Evolutionary conservation across 2,888 invertebrate genomes (phyloP).

Genomic region (Andrena chrysosceles): DNA sequence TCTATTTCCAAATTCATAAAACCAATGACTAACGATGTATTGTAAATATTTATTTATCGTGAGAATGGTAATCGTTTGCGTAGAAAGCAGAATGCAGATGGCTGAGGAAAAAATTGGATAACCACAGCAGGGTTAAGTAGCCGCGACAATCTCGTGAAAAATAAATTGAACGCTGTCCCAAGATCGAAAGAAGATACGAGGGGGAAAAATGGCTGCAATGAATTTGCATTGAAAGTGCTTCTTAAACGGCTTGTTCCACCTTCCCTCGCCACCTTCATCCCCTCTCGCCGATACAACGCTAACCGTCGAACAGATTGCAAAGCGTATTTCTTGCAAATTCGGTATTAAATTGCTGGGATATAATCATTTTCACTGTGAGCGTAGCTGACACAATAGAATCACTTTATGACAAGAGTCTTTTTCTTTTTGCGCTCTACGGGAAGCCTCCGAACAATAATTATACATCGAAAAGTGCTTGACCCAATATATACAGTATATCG

Average conservation of each 20-base stretch:
- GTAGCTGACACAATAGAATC: not conserved
- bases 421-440: not conserved
- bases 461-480: not conserved
- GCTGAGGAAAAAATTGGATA: too few species aligned
- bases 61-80: not conserved
- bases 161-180: slow-evolving; percentile 74
- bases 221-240: slow-evolving; percentile 84
- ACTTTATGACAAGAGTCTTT: not conserved
- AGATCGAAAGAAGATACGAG: slow-evolving; percentile 50
- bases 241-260: slow-evolving; percentile 77
- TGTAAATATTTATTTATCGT: not conserved
- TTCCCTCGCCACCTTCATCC: slow-evolving; percentile 7
- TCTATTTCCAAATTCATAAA: too few species aligned
- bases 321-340: slow-evolving; percentile 77
- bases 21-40: too few species aligned
- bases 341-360: slow-evolving; percentile 73
- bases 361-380: slow-evolving; percentile 20
- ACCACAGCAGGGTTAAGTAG: slow-evolving; percentile 28
- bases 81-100: not conserved
- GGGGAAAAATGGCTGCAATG: slow-evolving; percentile 71
- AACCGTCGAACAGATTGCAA: slow-evolving; percentile 74
- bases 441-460: not conserved
- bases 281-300: slow-evolving; percentile 34
- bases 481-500: too few species aligned
- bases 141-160: slow-evolving; percentile 63